A percentile compares a stretch with the other conserved stretches of the same genome.
phyloP scores from a whole-genome alignment of 2,888 invertebrate genomes.

The Cantharis flavilabris region DNA sequence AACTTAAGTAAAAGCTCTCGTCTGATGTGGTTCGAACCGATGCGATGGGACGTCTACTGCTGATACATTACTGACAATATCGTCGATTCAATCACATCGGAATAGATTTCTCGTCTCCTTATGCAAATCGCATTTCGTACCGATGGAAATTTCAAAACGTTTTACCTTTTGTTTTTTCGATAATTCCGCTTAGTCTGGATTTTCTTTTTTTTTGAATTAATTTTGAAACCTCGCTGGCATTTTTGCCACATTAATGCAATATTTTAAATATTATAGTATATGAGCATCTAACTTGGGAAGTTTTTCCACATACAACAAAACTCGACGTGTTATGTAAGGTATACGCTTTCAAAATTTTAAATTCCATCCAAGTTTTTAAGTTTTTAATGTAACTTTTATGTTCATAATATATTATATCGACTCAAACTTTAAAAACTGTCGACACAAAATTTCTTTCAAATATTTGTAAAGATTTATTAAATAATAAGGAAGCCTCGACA shows the following conservation, averaged over 20 bases:
- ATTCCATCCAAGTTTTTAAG: neutral
- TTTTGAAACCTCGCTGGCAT: neutral
- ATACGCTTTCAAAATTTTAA: neutral
- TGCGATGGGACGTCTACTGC: slow-evolving; percentile 15
- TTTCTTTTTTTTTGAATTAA: neutral
- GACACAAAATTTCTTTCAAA: neutral
- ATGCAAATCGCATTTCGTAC: slow-evolving; percentile 35
- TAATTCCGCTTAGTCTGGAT: neutral
- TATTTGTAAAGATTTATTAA: neutral
- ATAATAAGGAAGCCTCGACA: no score
- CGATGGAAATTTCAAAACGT: neutral
- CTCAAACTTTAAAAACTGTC: neutral
- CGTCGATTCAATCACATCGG: slow-evolving; percentile 22
- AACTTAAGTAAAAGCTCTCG: slow-evolving; percentile 20
- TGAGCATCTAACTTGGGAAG: neutral
- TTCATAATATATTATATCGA: neutral
- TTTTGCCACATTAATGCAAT: neutral
- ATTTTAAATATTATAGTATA: neutral
- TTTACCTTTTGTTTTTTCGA: neutral
- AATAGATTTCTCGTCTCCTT: slow-evolving; percentile 27
- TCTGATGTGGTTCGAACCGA: slow-evolving; percentile 4
- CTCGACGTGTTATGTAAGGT: neutral
- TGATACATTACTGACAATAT: slow-evolving; percentile 23
- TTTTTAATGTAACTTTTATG: neutral
- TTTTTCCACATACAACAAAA: neutral